Percentiles rank a stretch among this genome's conserved stretches.
Conservation (phyloP, 2,113 vertebrate species). For the Thunnus maccoyii region DNA sequence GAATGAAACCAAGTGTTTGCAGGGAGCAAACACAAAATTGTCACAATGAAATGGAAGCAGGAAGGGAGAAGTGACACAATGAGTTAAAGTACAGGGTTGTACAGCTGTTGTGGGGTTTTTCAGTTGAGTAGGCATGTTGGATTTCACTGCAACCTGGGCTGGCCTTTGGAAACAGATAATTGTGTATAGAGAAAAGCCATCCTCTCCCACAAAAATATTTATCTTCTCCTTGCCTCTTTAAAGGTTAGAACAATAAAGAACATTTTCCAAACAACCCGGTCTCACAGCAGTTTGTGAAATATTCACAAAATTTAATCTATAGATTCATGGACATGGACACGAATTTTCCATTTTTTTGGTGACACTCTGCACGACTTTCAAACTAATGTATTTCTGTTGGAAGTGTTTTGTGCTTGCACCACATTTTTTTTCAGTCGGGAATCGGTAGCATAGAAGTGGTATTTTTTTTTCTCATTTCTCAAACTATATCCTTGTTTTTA, state of each 20-base stretch:
- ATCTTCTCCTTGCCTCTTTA: background rate
- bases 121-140: background rate
- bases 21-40: background rate
- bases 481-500: too few relatives aligned
- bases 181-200: background rate
- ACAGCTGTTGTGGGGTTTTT: background rate
- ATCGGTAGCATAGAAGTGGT: too few relatives aligned
- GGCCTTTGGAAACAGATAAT: background rate
- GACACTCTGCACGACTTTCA: too few relatives aligned
- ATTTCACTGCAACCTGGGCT: background rate
- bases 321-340: too few relatives aligned
- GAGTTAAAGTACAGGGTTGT: background rate
- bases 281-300: too few relatives aligned
- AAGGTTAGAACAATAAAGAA: constrained; percentile 25
- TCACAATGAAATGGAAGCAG: background rate
- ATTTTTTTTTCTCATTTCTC: too few relatives aligned
- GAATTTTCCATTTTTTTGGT: too few relatives aligned
- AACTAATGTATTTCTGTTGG: too few relatives aligned
- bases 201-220: background rate
- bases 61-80: background rate
- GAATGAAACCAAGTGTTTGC: background rate
- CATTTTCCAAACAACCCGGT: background rate
- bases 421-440: too few relatives aligned
- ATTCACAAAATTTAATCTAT: too few relatives aligned
- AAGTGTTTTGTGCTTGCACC: too few relatives aligned